A percentile compares a stretch with the other conserved stretches of the same genome.
Conservation (phyloP, 2,888 invertebrate species). For the Drosophila merina region DNA sequence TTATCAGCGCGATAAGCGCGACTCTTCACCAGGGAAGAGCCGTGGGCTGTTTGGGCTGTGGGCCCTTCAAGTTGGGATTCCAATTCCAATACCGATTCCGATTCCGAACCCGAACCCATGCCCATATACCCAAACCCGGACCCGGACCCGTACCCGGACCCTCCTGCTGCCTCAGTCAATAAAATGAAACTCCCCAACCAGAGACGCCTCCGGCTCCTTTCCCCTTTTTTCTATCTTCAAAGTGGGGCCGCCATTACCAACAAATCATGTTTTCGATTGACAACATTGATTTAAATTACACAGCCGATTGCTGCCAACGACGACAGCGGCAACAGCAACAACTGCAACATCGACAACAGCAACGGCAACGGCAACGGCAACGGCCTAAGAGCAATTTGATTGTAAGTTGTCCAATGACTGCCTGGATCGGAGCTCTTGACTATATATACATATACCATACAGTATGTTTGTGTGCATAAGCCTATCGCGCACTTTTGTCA, state of each 20-base stretch:
- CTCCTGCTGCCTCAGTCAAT: slow-evolving; percentile 37
- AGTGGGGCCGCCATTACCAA: slow-evolving; percentile 77
- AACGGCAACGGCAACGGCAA: slow-evolving; percentile 45
- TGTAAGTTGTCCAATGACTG: slow-evolving; percentile 52
- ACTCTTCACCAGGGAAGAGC: slow-evolving; percentile 16
- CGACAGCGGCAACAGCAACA: slow-evolving; percentile 57
- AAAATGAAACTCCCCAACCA: slow-evolving; percentile 40
- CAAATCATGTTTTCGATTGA: slow-evolving; percentile 82
- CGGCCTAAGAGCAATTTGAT: slow-evolving; percentile 64
- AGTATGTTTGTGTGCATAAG: slow-evolving; percentile 57
- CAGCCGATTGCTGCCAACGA: slow-evolving; percentile 73
- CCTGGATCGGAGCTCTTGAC: slow-evolving; percentile 46
- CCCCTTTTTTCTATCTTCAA: slow-evolving; percentile 58
- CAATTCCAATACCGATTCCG: slow-evolving; percentile 4
- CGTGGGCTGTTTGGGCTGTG: slow-evolving; percentile 33
- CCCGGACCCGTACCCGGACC: slow-evolving; percentile 10
- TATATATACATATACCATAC: slow-evolving; percentile 10
- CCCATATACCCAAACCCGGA: slow-evolving; percentile 7
- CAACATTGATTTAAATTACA: slow-evolving; percentile 83
- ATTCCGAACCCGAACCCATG: slow-evolving; percentile 14
- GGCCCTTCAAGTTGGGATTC: slow-evolving; percentile 35
- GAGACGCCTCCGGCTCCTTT: slow-evolving; percentile 4
- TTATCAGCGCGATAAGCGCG: slow-evolving; percentile 74
- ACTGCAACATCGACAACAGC: slow-evolving; percentile 42
- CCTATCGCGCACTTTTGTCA: slow-evolving; percentile 80